A percentile compares a stretch with the other conserved stretches of the same genome.
Evolutionary conservation across 1,140 invertebrate species (phyloP).

Genomic region (Macrobrachium nipponense): DNA sequence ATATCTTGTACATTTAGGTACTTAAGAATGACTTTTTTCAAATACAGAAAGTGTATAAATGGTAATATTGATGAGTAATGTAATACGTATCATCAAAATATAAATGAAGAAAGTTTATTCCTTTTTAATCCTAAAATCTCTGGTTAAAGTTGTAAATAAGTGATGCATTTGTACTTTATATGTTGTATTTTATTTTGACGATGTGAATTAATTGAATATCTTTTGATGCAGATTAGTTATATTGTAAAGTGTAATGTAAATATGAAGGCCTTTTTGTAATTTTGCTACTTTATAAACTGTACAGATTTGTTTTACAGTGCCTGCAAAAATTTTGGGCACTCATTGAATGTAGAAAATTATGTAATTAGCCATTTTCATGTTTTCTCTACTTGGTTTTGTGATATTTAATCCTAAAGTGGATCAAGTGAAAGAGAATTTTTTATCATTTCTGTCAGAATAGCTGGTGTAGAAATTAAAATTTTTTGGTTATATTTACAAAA

Average conservation of each 20-base stretch:
- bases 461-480: neutral
- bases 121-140: neutral
- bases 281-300: slow-evolving; percentile 58
- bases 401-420: slow-evolving; percentile 47
- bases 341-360: slow-evolving; percentile 26
- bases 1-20: slow-evolving; percentile 3
- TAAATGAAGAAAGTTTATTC: neutral
- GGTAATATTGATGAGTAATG: neutral
- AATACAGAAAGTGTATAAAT: too few species aligned
- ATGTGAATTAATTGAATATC: slow-evolving; percentile 7
- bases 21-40: neutral
- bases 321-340: slow-evolving; percentile 13
- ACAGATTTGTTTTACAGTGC: slow-evolving; percentile 23
- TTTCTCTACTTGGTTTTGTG: slow-evolving; percentile 53
- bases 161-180: slow-evolving; percentile 50
- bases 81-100: neutral
- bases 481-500: neutral
- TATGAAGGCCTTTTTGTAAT: slow-evolving; percentile 57
- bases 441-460: slow-evolving; percentile 1
- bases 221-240: slow-evolving; percentile 20
- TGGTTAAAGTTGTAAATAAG: slow-evolving; percentile 22
- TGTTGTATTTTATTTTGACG: slow-evolving; percentile 5
- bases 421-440: slow-evolving; percentile 44
- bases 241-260: slow-evolving; percentile 34
- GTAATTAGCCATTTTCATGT: slow-evolving; percentile 58